A percentile compares a stretch with the other conserved stretches of the same genome.
These are phyloP conservation scores for Spizella passerina DNA, from an alignment of 2,797 vertebrate genomes.

Conservation along the genomic window DNA sequence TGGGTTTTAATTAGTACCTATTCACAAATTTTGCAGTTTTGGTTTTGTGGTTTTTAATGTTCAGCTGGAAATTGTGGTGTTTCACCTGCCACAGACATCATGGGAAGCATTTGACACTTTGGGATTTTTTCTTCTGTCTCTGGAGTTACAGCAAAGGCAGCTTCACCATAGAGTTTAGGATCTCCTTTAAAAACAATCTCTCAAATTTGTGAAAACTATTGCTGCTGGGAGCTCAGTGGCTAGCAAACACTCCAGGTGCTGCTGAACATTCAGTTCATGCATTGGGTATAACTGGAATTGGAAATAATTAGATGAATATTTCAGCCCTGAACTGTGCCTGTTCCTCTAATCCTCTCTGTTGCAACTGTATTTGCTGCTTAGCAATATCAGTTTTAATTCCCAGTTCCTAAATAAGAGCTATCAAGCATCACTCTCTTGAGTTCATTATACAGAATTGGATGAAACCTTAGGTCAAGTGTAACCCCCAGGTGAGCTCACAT, in stretches of 20 bases:
- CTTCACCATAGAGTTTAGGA: not conserved
- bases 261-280: not conserved
- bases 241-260: not conserved
- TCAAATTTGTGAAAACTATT: not conserved
- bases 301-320: constrained; percentile 28
- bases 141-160: not conserved
- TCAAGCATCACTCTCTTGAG: not conserved
- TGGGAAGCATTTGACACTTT: not conserved
- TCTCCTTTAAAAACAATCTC: not conserved
- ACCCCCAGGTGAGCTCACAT: not conserved
- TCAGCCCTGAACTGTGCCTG: not conserved
- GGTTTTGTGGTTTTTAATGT: not conserved
- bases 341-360: constrained; percentile 23
- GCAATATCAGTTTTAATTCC: constrained; percentile 2
- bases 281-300: not conserved
- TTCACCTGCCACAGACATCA: not conserved
- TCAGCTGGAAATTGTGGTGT: not conserved
- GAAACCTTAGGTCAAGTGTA: constrained; percentile 1
- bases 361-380: constrained; percentile 4
- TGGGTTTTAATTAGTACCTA: not conserved
- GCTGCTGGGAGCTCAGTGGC: not conserved
- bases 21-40: not conserved
- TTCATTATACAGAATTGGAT: constrained; percentile 7
- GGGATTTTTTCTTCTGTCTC: not conserved
- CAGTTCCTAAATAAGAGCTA: constrained; percentile 32